Conservation (phyloP, 2,888 invertebrate genomes). For the Strigamia maritima region DNA sequence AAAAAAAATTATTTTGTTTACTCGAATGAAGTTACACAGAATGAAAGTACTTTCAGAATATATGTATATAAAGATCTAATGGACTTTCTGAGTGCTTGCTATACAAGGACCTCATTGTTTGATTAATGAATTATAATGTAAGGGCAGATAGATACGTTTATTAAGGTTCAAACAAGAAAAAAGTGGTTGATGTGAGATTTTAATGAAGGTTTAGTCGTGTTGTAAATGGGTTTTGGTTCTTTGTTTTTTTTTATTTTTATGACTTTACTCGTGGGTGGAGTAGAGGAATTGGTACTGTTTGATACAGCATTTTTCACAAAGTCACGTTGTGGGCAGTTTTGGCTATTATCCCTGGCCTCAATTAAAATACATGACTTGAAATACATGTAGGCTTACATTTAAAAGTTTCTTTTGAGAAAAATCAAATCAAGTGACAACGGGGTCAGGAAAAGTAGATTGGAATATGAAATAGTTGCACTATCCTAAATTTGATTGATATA, state of each 20-base stretch:
- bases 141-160: background rate
- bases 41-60: background rate
- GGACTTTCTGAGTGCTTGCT: background rate
- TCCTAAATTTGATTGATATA: background rate
- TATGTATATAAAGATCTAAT: background rate
- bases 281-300: background rate
- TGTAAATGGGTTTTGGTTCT: background rate
- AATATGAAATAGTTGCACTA: background rate
- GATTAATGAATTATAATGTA: background rate
- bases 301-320: conserved; percentile 2
- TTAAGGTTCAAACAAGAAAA: background rate
- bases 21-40: background rate
- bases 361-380: background rate
- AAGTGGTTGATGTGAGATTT: background rate
- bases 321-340: conserved; percentile 6
- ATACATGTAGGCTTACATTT: background rate
- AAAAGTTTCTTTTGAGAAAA: background rate
- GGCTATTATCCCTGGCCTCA: conserved; percentile 2
- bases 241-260: background rate
- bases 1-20: background rate
- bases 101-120: background rate
- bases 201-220: conserved; percentile 1
- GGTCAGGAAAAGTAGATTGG: background rate
- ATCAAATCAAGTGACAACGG: background rate
- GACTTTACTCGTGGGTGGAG: background rate